phyloP scores from a whole-genome alignment of 1,140 invertebrate genomes.

The Macrostomum lignano region DNA sequence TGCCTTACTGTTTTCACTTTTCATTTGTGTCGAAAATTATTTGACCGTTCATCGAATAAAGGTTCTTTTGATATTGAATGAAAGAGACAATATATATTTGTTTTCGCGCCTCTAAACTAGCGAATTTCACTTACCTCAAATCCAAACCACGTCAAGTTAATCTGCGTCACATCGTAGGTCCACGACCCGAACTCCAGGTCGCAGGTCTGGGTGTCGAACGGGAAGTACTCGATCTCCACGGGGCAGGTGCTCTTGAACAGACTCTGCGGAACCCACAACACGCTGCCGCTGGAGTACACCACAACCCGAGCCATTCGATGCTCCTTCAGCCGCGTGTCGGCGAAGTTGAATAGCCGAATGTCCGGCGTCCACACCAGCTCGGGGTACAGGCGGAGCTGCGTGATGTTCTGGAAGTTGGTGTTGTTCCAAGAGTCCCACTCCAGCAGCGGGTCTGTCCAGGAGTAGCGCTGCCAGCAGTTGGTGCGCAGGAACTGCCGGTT shows the following conservation, averaged over 20 bases:
- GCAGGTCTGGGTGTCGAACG: slow-evolving; percentile 81
- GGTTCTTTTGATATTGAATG: too few relatives aligned
- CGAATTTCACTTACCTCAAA: too few relatives aligned
- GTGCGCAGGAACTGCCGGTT: slow-evolving; percentile 98
- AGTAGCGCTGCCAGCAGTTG: slow-evolving; percentile 79
- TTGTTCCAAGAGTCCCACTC: slow-evolving; percentile 92
- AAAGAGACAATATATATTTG: too few relatives aligned
- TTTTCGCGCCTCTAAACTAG: too few relatives aligned
- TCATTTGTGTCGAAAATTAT: too few relatives aligned
- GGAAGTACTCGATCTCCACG: slow-evolving; percentile 91
- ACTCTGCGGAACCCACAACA: slow-evolving; percentile 86
- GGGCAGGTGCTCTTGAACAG: slow-evolving; percentile 97
- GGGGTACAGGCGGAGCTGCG: slow-evolving; percentile 53
- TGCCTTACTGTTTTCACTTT: too few relatives aligned
- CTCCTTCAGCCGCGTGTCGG: slow-evolving; percentile 32
- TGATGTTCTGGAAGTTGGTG: slow-evolving; percentile 81
- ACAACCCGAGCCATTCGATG: slow-evolving; percentile 43
- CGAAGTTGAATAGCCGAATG: slow-evolving; percentile 98
- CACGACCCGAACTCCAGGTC: slow-evolving; percentile 97
- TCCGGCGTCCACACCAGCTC: slow-evolving; percentile 73
- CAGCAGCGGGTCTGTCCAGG: slow-evolving; percentile 70
- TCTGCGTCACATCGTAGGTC: slow-evolving; percentile 91
- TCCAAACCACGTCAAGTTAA: too few relatives aligned
- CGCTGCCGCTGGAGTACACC: slow-evolving; percentile 63
- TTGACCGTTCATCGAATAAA: too few relatives aligned